These are phyloP conservation scores for Hydrolagus affinis DNA, from an alignment of 2,113 vertebrate genomes.

Conservation along the genomic window DNA sequence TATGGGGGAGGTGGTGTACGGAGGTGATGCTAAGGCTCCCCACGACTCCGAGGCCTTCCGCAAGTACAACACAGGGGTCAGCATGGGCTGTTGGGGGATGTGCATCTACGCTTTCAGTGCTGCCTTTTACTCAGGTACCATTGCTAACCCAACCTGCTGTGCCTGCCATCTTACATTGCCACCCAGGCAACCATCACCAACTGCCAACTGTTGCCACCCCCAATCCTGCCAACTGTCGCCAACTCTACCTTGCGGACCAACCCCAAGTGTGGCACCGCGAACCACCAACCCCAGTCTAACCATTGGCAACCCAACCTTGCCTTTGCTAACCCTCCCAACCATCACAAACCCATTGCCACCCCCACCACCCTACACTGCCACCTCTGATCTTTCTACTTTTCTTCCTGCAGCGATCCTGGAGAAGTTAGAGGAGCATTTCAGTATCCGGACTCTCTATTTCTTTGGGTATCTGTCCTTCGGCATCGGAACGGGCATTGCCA, in stretches of 20 bases:
- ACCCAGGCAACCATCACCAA: neutral
- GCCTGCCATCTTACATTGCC: no score
- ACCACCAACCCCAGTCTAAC: no score
- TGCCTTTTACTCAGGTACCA: constrained; percentile 89
- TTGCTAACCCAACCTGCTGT: no score
- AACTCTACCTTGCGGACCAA: no score
- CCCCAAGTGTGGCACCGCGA: no score
- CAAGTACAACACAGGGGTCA: constrained; percentile 87
- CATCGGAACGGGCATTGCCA: constrained; percentile 85
- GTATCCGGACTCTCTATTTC: constrained; percentile 83
- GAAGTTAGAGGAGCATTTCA: constrained; percentile 86
- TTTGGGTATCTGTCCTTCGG: constrained; percentile 89
- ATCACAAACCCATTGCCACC: neutral
- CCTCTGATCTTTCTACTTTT: constrained; percentile 22
- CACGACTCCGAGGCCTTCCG: constrained; percentile 78
- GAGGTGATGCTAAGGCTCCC: constrained; percentile 83
- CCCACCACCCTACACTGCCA: neutral
- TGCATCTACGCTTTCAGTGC: constrained; percentile 97
- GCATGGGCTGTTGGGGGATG: constrained; percentile 97
- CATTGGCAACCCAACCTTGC: neutral
- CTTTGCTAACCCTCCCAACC: neutral
- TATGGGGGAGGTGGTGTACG: constrained; percentile 94
- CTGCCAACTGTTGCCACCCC: neutral
- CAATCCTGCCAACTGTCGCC: neutral
- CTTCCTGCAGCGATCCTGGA: constrained; percentile 70